phyloP scores from a whole-genome alignment of 2,113 vertebrate genomes.

The Todiramphus chloris region DNA sequence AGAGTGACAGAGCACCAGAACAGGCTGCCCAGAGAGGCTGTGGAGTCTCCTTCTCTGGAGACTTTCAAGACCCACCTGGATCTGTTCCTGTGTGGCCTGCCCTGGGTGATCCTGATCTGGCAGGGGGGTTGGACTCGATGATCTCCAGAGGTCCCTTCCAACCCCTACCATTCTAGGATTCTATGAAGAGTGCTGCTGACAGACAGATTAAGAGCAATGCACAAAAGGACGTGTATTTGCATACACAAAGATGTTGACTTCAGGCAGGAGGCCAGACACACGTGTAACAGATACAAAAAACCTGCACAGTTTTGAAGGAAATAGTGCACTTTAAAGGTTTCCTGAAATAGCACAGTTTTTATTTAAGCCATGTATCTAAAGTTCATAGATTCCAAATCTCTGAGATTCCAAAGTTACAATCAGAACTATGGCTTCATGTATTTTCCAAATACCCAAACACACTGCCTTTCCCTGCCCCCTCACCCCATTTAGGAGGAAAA shows the following conservation, averaged over 20 bases:
- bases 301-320: not conserved
- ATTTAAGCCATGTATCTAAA: not conserved
- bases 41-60: too few species aligned
- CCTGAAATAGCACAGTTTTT: not conserved
- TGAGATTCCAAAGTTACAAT: not conserved
- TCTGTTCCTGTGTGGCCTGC: too few species aligned
- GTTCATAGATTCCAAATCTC: not conserved
- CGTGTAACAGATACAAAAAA: not conserved
- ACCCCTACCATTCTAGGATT: too few species aligned
- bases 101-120: too few species aligned
- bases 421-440: not conserved
- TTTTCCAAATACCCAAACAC: not conserved
- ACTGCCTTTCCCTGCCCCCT: not conserved
- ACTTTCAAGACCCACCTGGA: too few species aligned
- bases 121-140: too few species aligned
- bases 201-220: not conserved
- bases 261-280: not conserved
- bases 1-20: too few species aligned
- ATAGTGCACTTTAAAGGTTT: not conserved
- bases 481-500: not conserved
- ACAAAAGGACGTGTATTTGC: not conserved
- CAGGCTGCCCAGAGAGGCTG: too few species aligned
- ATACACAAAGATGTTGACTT: not conserved
- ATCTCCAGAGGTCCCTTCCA: too few species aligned
- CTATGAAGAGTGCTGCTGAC: not conserved